Conservation (phyloP, 2,113 vertebrate genomes). For the Lipotes vexillifer region DNA sequence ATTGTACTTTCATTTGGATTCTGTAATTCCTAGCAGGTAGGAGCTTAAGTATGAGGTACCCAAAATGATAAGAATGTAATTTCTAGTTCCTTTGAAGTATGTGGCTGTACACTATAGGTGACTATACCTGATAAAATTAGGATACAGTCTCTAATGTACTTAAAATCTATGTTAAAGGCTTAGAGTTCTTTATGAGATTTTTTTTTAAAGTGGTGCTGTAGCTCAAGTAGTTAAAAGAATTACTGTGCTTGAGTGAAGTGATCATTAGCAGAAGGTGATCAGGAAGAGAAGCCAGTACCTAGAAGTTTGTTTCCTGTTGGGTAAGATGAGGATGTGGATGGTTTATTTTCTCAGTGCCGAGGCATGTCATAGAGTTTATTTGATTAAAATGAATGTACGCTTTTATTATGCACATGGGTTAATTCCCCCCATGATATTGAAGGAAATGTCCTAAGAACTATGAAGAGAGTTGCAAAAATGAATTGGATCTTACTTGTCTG, state of each 20-base stretch:
- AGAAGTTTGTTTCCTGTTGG: background rate
- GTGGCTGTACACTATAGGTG: background rate
- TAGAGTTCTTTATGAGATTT: background rate
- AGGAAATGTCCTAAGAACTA: background rate
- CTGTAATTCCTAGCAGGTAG: background rate
- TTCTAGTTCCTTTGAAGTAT: constrained; percentile 29
- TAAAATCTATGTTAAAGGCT: background rate
- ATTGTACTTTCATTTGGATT: background rate
- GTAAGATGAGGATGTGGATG: background rate
- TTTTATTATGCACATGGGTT: background rate
- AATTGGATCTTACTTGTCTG: background rate
- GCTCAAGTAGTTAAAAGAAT: background rate
- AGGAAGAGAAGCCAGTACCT: background rate
- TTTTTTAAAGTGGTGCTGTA: background rate
- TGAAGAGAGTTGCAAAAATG: background rate
- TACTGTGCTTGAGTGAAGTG: background rate
- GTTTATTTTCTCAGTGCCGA: background rate
- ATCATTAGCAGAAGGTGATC: background rate
- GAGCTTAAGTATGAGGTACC: background rate
- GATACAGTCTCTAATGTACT: background rate
- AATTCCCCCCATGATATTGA: background rate
- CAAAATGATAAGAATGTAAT: background rate
- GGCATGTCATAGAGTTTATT: background rate
- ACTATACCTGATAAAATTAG: background rate
- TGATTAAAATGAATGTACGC: background rate